Evolutionary conservation across 2,113 vertebrate species (phyloP), one percentile per base, ranked within the genome.

Genomic region (Melanotaenia duboulayi): DNA sequence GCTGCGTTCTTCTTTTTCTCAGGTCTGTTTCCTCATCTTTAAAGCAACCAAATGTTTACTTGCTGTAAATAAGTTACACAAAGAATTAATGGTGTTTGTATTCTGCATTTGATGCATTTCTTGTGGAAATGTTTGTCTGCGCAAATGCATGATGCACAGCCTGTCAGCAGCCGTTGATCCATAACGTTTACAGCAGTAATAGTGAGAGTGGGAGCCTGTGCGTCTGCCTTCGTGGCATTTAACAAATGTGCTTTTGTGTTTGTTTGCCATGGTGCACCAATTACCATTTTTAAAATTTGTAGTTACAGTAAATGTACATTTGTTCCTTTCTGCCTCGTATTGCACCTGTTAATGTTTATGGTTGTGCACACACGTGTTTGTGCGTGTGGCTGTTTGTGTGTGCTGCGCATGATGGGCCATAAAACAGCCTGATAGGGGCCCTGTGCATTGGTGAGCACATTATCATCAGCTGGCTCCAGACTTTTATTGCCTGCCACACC

Each of bases 401-500:
- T 51, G 44, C 42, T 56, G 59, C 39, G 51, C 63, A 60, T 59
- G 64, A 71, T 23, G 10, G 52, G 37, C 67, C 69, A 79, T 91
- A 92, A 91, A 92, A 74, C 80, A 77, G 60, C 50, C 76, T 70
- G 84, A 84, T 72, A 28, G 71, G 44, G 65, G 46, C 42, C 25
- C 11, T 2, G 51, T 65, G 61, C 49, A 19, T 77, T 81, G 81
- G 76, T 88, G 83, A 87, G 78, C 77, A 86, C 84, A 87, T 90
- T 78, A 90, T 89, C 77, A 90, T 89, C 88, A 82, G 83, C 87
- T 82, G 84, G 82, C 74, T 74, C 28, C 62, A 52, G 86, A 80
- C 83, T 71, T 89, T 92, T 90, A 92, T 81, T 81, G 71, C 71
- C 78, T 78, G 83, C 85, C 89, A 81, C 80, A 83, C 83, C 73